Base-by-base conservation (phyloP, 2,113 vertebrate species). In the Xyrauchen texanus region DNA sequence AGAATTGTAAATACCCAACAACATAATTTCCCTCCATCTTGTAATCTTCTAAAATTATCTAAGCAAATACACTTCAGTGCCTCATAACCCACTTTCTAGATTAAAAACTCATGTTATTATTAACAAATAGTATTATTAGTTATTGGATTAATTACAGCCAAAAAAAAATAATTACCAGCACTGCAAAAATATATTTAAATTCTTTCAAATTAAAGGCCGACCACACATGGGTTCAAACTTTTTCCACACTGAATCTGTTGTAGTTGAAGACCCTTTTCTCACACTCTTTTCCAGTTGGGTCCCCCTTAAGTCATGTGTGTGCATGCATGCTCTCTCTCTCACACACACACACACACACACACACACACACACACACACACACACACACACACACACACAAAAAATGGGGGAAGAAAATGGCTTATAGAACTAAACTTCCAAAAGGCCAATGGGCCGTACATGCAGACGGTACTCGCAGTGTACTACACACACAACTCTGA, bases 251-350 rank as follows among this genome's bases (percentile, higher is more conserved):
- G 16, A 60, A 53, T 72, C 52, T 53, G 61, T 11, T 47, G 45
- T 46, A 62, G 55, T 55, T 62, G 12, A 60, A 51, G 64, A 76
- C 55, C 16, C 64, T 7, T 49, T 76, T 47, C n/a, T 49, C 53
- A 53, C 55, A 53, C 52, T 12, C 63, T 62, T 52, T 68, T 76
- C n/a, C 53, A 13, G 34, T 62, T 76, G 69, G 71, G 69, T 44
- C 78, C 78, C 69, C 68, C 11, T 58, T 67, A 63, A 67, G 21
- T 3, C 21, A 34, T 34, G 21, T 34, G 21, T 34, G 21, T 34
- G 21, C 21, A 34, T 34, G 21, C 21, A 34, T 34, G 21, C 21
- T 34, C 21, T n/a, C n/a, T n/a, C n/a, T n/a, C n/a, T n/a, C n/a
- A n/a, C n/a, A n/a, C n/a, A 66, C 70, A 42, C 12, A 0, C 9